Base-by-base conservation (phyloP, 2,888 invertebrate species). In the Myathropa florea region DNA sequence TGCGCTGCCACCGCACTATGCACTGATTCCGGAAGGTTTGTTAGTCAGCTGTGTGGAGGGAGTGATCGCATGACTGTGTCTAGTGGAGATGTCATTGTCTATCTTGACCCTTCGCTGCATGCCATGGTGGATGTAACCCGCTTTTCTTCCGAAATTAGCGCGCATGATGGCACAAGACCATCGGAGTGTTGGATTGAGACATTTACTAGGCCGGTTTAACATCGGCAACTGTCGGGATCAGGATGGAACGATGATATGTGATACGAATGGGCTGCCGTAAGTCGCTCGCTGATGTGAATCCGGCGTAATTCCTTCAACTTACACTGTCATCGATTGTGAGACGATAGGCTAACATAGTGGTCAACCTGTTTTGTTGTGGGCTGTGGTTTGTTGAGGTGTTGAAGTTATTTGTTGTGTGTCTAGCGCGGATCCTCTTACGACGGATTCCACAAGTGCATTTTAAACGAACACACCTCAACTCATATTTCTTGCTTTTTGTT, bases 1-100 rank as follows among this genome's bases (percentile, higher is more conserved):
- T 70, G 60, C 77, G 68, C n/a, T 46, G 71, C 57, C 72, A 76
- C 64, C 63, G 78, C 75, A 55, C 55, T 18, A 7, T 83, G 75
- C 79, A 84, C 80, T 84, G 81, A 80, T 84, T 84, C 82, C 72
- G 77, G 73, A 78, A 70, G 68, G 63, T n/a, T 26, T 46, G 33
- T 2, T 12, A 61, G 33, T 30, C 18, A 64, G 28, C 30, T 33
- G 46, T 12, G 12, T 26, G 24, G 59, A 76, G 68, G 68, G 68
- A 85, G 59, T 76, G 72, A 68, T 85, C 71, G 67, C 23, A 65
- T 67, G 71, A 65, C 70, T 70, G 33, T 57, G 28, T 6, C 28
- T 3, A 6, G 67, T 36, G 28, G 33, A 12, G n/a, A 9, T 33
- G 33, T n/a, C 46, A 46, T 46, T 46, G 46, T 46, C n/a, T 46